Conservation (phyloP, 2,888 invertebrate genomes). For the Stenoptilia bipunctidactyla region DNA sequence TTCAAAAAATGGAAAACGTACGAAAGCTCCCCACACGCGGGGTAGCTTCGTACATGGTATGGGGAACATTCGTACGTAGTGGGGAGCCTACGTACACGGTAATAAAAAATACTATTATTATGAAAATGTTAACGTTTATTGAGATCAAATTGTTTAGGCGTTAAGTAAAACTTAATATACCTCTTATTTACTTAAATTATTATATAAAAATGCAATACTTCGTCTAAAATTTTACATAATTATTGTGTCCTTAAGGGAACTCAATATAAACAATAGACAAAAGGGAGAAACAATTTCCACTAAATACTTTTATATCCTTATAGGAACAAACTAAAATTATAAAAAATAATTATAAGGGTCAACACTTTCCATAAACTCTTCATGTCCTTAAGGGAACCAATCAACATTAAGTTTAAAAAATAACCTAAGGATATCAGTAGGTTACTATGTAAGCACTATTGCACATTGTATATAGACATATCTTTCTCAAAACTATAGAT, state of each 20-base stretch:
- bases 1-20: background rate
- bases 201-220: slow-evolving; percentile 1
- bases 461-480: background rate
- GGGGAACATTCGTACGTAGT: too few relatives aligned
- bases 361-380: too few relatives aligned
- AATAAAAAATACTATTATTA: too few relatives aligned
- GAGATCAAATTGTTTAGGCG: background rate
- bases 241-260: background rate
- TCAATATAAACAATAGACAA: slow-evolving; percentile 1
- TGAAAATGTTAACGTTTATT: background rate
- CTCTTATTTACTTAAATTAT: background rate
- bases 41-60: too few relatives aligned
- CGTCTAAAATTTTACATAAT: too few relatives aligned
- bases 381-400: too few relatives aligned
- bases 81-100: too few relatives aligned
- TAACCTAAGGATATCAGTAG: too few relatives aligned
- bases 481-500: too few relatives aligned
- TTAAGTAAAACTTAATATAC: slow-evolving; percentile 1
- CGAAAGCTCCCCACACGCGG: background rate
- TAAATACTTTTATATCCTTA: background rate
- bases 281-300: background rate
- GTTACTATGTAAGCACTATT: slow-evolving; percentile 2
- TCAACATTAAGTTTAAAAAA: too few relatives aligned
- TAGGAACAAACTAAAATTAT: background rate
- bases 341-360: background rate